Conservation (phyloP, 2,888 invertebrate species). For the Erebia aethiops region DNA sequence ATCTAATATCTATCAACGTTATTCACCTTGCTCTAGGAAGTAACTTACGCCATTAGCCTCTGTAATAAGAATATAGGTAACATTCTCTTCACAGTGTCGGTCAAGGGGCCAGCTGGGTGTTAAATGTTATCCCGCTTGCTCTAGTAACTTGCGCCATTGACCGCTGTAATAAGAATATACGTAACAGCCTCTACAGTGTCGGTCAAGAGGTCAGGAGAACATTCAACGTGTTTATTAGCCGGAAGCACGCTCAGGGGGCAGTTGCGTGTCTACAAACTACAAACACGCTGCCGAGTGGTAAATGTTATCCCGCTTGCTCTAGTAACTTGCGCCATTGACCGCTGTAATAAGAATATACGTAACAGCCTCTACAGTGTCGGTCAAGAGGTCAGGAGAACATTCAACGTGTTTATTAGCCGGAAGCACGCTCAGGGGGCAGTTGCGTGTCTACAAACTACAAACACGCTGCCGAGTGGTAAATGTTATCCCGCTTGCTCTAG, state of each 20-base stretch:
- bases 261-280: no score
- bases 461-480: constrained; percentile 38
- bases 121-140: not conserved
- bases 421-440: constrained; percentile 21
- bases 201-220: constrained; percentile 56
- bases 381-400: constrained; percentile 56
- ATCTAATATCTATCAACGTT: no score
- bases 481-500: not conserved
- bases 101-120: constrained; percentile 49
- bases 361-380: constrained; percentile 46
- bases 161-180: constrained; percentile 23
- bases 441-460: constrained; percentile 14
- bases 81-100: constrained; percentile 46
- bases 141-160: constrained; percentile 6
- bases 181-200: constrained; percentile 43
- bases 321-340: constrained; percentile 1
- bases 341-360: constrained; percentile 28
- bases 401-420: constrained; percentile 40
- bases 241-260: constrained; percentile 27
- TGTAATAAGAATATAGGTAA: constrained; percentile 25
- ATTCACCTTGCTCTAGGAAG: no score
- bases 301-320: constrained; percentile 3
- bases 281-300: constrained; percentile 40
- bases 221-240: constrained; percentile 43
- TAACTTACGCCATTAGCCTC: not conserved